phyloP scores from a whole-genome alignment of 2,113 vertebrate genomes.

The Apaloderma vittatum region DNA sequence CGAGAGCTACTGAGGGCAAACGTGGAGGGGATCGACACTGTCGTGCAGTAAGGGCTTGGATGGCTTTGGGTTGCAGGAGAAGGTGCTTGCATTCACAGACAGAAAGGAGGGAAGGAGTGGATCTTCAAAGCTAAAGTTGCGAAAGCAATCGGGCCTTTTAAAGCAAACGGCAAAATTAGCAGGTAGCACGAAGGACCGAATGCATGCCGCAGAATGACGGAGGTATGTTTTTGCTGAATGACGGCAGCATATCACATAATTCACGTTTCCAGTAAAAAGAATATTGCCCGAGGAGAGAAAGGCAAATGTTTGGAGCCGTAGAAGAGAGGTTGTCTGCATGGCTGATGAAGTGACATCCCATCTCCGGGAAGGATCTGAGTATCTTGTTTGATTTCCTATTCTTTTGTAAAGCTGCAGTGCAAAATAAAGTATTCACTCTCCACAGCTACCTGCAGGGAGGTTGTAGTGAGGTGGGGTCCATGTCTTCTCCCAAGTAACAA shows the following conservation, averaged over 20 bases:
- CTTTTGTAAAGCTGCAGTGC: background rate
- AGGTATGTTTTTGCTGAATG: background rate
- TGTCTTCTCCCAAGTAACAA: too few species aligned
- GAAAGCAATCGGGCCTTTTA: background rate
- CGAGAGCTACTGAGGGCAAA: background rate
- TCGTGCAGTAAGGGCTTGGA: background rate
- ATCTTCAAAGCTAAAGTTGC: background rate
- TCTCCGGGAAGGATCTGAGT: background rate
- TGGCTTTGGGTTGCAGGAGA: rapidly evolving
- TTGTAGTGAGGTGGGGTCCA: too few species aligned
- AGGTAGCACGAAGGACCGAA: background rate
- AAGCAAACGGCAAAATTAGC: background rate
- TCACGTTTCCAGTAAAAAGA: background rate
- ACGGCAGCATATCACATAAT: background rate
- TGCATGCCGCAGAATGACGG: background rate
- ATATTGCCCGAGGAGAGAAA: background rate
- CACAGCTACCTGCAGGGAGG: too few species aligned
- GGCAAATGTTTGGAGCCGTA: rapidly evolving
- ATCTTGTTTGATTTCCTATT: background rate
- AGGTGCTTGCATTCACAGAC: background rate
- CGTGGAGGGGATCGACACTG: rapidly evolving
- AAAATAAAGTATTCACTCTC: too few species aligned
- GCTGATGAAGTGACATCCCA: background rate
- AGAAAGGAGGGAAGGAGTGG: background rate
- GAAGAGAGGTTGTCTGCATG: background rate